Evolutionary conservation across 2,797 vertebrate species (phyloP), one percentile per base, ranked within the genome.

Genomic region (Ctenochaetus hawaiiensis): DNA sequence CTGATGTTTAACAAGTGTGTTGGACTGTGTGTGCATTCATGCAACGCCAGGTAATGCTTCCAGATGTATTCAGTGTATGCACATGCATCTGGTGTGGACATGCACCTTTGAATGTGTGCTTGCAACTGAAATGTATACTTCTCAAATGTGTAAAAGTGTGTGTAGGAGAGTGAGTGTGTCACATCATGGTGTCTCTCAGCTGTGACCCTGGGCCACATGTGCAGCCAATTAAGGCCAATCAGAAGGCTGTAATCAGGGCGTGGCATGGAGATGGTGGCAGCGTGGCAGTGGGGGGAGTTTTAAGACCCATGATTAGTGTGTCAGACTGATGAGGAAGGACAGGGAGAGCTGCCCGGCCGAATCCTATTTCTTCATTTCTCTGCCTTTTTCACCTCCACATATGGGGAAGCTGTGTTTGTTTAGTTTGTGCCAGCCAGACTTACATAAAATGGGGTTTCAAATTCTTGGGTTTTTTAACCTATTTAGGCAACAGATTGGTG

Each of bases 161-260:
- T 73, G 69, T 64, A 58, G 20, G 60, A 41, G 41, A 8, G 39
- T 57, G 59, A 66, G 53, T 82, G 60, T 60, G 82, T 78, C 76
- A 49, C 70, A 65, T 76, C 56, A 17, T 48, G 12, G 73, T 67
- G 26, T 80, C 80, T 77, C 64, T 80, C 85, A 79, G 85, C 86
- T 87, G 83, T 90, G 89, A 92, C 84, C 86, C 75, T 72, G 78
- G 79, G 81, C 80, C 87, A 93, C 94, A 96, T 94, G 90, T 96
- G 95, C 82, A 89, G 91, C 75, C 83, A 94, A 92, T 95, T 95
- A 95, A 87, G 54, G 82, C 89, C 91, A 95, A 95, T 95, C 92
- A 94, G 87, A 87, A 88, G 86, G 82, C 91, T 92, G 88, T 94
- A 94, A 92, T 95, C 87, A 92, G 86, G 88, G 88, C 54, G 87